Conservation (phyloP, 2,113 vertebrate genomes). For the Chionomys nivalis region DNA sequence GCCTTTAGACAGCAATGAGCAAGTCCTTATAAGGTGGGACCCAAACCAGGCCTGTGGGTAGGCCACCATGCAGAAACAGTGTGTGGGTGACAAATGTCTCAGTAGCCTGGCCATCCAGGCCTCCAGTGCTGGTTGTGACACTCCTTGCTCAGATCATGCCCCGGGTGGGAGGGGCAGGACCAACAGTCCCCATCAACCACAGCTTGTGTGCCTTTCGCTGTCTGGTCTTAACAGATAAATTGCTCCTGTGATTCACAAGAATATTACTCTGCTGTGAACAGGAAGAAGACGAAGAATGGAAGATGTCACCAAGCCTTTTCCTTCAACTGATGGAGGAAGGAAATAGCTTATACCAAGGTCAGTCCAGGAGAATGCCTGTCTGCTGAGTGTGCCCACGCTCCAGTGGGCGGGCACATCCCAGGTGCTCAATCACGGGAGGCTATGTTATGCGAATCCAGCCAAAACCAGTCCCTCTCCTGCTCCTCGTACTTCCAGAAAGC, state of each 20-base stretch:
- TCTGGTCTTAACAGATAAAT: rapidly evolving
- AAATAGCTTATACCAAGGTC: slow-evolving; percentile 89
- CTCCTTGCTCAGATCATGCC: neutral
- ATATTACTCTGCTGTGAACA: slow-evolving; percentile 64
- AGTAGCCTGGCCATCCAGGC: rapidly evolving
- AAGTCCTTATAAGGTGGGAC: neutral
- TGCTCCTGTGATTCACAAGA: neutral
- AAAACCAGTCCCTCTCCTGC: neutral
- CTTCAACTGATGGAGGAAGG: slow-evolving; percentile 86
- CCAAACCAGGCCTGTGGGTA: rapidly evolving
- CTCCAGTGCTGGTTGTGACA: neutral
- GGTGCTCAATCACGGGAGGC: rapidly evolving
- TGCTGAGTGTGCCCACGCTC: rapidly evolving
- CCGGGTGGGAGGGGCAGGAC: rapidly evolving
- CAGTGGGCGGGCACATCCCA: neutral
- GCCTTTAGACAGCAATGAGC: neutral
- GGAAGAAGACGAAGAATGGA: slow-evolving; percentile 89
- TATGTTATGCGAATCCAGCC: rapidly evolving
- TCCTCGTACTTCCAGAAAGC: neutral
- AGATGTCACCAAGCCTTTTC: slow-evolving; percentile 92
- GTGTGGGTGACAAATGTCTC: rapidly evolving
- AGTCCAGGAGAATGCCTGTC: slow-evolving; percentile 61
- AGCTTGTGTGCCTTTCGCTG: rapidly evolving
- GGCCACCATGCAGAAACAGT: neutral
- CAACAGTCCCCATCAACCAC: rapidly evolving